Percentiles rank a stretch among this genome's conserved stretches.
phyloP scores from a whole-genome alignment of 1,140 invertebrate genomes.

The Drosophila nikananu region DNA sequence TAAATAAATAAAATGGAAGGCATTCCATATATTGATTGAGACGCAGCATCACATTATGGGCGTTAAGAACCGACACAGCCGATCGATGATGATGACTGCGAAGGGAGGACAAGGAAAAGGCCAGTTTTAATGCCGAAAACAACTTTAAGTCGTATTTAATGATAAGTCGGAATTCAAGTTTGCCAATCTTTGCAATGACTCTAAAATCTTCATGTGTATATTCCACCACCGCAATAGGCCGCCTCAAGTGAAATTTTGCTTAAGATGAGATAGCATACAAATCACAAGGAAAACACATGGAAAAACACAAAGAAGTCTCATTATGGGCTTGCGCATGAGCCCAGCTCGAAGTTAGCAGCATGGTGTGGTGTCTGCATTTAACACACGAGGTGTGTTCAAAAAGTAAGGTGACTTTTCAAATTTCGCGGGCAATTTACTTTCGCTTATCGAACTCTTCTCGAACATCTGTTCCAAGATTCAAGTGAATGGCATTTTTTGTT shows the following conservation, averaged over 20 bases:
- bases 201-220: not conserved
- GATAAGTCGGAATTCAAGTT: conserved; percentile 1
- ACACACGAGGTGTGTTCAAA: too few relatives aligned
- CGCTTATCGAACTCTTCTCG: too few relatives aligned
- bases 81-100: conserved; percentile 4
- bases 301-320: not conserved
- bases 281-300: not conserved
- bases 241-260: not conserved
- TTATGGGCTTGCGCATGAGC: not conserved
- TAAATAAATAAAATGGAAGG: conserved; percentile 16
- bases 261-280: not conserved
- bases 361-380: not conserved
- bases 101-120: not conserved
- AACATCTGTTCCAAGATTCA: too few relatives aligned
- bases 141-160: not conserved
- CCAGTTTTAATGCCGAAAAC: conserved; percentile 2
- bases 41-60: conserved; percentile 22
- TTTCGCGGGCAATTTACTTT: too few relatives aligned
- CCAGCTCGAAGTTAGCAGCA: not conserved
- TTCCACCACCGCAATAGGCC: not conserved
- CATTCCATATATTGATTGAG: conserved; percentile 39
- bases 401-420: too few relatives aligned
- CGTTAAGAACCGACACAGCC: not conserved
- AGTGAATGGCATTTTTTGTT: too few relatives aligned
- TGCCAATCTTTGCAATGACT: not conserved